phyloP scores from a whole-genome alignment of 2,113 vertebrate species.

The Albula goreensis region DNA sequence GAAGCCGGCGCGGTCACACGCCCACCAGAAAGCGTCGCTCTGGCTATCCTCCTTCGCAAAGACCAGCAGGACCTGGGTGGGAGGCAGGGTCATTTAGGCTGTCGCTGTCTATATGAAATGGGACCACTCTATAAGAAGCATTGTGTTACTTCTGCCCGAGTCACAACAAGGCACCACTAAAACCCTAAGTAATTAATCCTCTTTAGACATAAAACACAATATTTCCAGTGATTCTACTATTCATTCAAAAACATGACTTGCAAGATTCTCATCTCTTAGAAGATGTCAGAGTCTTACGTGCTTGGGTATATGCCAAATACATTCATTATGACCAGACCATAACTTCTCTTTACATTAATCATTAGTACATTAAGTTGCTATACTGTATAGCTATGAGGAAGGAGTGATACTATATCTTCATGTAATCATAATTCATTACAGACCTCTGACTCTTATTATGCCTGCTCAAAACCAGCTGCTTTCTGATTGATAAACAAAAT shows the following conservation, averaged over 20 bases:
- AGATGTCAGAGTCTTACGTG: not conserved
- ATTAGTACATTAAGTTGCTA: not conserved
- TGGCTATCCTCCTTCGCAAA: constrained; percentile 94
- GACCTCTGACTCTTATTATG: constrained; percentile 16
- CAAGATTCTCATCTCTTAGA: not conserved
- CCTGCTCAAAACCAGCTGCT: constrained; percentile 20
- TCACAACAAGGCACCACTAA: not conserved
- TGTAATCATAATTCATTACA: constrained; percentile 7
- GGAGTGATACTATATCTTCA: not conserved
- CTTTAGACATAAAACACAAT: not conserved
- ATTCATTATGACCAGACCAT: not conserved
- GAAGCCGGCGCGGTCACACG: constrained; percentile 90
- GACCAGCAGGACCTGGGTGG: constrained; percentile 86
- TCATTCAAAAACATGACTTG: not conserved
- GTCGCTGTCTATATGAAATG: not conserved
- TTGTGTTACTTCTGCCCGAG: not conserved
- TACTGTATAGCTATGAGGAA: not conserved
- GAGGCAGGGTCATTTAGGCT: constrained; percentile 5
- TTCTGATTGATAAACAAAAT: constrained; percentile 22
- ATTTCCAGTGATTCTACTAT: not conserved
- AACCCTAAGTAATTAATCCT: not conserved
- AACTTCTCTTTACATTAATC: not conserved
- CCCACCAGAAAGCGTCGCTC: constrained; percentile 96
- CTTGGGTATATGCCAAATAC: not conserved
- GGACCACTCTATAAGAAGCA: not conserved